Evolutionary conservation across 2,888 invertebrate genomes (phyloP).

Genomic region (Petrophora chlorosata): DNA sequence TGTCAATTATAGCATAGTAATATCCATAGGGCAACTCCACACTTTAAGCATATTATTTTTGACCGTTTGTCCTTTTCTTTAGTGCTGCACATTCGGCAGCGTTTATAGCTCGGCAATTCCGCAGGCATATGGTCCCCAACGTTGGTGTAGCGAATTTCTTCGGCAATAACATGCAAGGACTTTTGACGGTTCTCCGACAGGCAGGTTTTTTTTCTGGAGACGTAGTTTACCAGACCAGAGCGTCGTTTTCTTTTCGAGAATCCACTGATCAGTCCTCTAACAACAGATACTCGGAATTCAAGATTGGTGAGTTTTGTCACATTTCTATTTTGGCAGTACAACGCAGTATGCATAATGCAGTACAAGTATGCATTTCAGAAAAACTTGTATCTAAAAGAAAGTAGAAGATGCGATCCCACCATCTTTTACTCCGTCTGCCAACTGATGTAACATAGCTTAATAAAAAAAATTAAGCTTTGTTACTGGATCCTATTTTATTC

Average conservation of each 20-base stretch:
- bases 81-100: slow-evolving; percentile 28
- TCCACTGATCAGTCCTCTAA: not conserved
- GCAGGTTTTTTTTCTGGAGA: slow-evolving; percentile 25
- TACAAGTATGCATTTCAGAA: too few species aligned
- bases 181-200: too few species aligned
- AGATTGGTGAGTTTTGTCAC: not conserved
- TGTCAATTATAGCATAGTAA: too few species aligned
- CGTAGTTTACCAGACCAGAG: slow-evolving; percentile 17
- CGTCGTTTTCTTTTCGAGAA: slow-evolving; percentile 14
- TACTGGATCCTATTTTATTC: too few species aligned
- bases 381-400: slow-evolving; percentile 10
- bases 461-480: too few species aligned
- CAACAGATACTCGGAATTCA: not conserved
- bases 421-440: slow-evolving; percentile 14
- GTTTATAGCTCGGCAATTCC: slow-evolving; percentile 27
- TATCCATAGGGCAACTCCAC: too few species aligned
- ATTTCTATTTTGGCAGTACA: too few species aligned
- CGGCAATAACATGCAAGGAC: slow-evolving; percentile 23
- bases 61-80: slow-evolving; percentile 21
- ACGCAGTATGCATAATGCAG: too few species aligned
- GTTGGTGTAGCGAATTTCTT: slow-evolving; percentile 15
- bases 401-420: slow-evolving; percentile 14
- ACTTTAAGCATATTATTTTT: slow-evolving; percentile 21
- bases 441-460: too few species aligned
- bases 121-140: slow-evolving; percentile 26